These are phyloP conservation scores for Blera fallax DNA, from an alignment of 2,888 invertebrate genomes.

Conservation along the genomic window DNA sequence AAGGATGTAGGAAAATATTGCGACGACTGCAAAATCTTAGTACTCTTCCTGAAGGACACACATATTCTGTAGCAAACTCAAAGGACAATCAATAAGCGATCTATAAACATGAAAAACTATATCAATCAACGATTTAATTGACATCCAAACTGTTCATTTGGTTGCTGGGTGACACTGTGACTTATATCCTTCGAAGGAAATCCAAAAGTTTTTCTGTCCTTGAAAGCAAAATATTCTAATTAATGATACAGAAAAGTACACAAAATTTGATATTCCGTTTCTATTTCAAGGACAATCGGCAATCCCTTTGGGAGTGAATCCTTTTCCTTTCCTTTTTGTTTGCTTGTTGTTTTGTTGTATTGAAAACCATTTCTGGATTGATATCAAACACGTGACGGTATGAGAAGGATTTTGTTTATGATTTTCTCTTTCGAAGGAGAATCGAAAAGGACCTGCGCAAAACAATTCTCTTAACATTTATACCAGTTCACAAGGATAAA, in stretches of 20 bases:
- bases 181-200: not conserved
- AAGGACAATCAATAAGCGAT: not conserved
- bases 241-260: not conserved
- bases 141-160: not conserved
- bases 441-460: slow-evolving; percentile 26
- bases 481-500: slow-evolving; percentile 35
- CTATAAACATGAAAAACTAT: not conserved
- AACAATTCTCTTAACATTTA: slow-evolving; percentile 19
- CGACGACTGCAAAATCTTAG: not conserved
- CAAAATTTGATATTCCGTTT: slow-evolving; percentile 10
- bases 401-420: slow-evolving; percentile 41
- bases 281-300: slow-evolving; percentile 9
- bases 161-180: not conserved
- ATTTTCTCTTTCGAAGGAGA: not conserved
- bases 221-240: slow-evolving; percentile 19
- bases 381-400: slow-evolving; percentile 50
- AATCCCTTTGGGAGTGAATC: slow-evolving; percentile 24
- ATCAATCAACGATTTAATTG: not conserved
- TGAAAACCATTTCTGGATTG: slow-evolving; percentile 9
- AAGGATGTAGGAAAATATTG: not conserved
- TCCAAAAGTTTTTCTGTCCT: no score
- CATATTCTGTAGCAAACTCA: no score
- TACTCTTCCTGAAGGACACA: not conserved
- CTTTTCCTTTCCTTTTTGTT: not conserved
- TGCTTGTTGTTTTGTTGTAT: not conserved